These are phyloP conservation scores for Lota lota DNA, from an alignment of 2,113 vertebrate genomes.

Conservation along the genomic window DNA sequence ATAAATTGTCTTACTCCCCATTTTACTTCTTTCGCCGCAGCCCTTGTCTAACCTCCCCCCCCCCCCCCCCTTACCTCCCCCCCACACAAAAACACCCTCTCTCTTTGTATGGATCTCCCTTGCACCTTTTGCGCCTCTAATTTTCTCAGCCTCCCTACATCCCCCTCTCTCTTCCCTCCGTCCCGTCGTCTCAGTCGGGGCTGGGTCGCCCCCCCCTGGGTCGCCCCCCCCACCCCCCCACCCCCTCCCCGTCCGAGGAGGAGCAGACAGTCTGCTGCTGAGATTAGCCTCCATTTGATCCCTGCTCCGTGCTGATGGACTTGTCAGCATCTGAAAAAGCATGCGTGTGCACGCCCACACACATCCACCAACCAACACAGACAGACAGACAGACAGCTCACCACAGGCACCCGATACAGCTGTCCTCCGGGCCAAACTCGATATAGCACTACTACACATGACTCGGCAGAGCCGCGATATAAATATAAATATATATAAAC, in stretches of 20 bases:
- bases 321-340: constrained; percentile 45
- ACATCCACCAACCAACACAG: no score
- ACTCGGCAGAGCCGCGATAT: constrained; percentile 29
- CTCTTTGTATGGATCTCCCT: constrained; percentile 7
- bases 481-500: no score
- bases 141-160: no score
- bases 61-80: constrained; percentile 19
- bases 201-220: not conserved
- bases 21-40: constrained; percentile 24
- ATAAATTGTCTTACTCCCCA: constrained; percentile 39
- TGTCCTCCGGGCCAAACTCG: constrained; percentile 26
- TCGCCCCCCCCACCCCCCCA: constrained; percentile 30
- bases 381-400: no score
- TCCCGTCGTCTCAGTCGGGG: no score
- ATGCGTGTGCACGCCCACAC: constrained; percentile 43
- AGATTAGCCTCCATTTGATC: constrained; percentile 59
- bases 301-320: constrained; percentile 35
- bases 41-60: constrained; percentile 22
- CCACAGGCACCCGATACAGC: constrained; percentile 45
- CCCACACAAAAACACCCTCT: constrained; percentile 3
- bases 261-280: constrained; percentile 43
- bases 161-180: no score
- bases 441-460: constrained; percentile 48
- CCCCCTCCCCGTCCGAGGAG: constrained; percentile 44
- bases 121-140: not conserved